Conservation (phyloP, 2,888 invertebrate genomes). For the Colostygia pectinataria region DNA sequence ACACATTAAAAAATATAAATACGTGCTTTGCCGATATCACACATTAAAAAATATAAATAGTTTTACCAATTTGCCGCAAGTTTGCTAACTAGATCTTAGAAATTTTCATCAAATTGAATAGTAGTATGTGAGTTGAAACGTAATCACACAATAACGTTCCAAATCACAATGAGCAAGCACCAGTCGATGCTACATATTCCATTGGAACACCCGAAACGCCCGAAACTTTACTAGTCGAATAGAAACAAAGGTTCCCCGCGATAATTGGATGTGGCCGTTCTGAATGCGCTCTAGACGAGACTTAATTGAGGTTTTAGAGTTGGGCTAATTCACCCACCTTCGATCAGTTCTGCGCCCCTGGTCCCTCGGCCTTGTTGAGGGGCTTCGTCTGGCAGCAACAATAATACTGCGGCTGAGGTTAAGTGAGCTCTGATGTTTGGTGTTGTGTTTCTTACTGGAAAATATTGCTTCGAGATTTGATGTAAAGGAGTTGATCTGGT, state of each 20-base stretch:
- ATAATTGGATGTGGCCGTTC: constrained; percentile 81
- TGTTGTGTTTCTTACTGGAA: constrained; percentile 51
- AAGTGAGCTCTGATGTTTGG: constrained; percentile 61
- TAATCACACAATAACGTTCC: constrained; percentile 45
- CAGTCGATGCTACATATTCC: constrained; percentile 49
- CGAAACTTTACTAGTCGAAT: constrained; percentile 47
- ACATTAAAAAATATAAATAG: constrained; percentile 3
- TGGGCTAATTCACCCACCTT: constrained; percentile 81
- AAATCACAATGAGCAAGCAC: constrained; percentile 42
- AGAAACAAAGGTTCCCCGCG: constrained; percentile 77
- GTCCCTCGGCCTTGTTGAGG: constrained; percentile 48
- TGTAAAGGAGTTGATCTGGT: not conserved
- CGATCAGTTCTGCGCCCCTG: constrained; percentile 63
- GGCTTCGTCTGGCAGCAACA: constrained; percentile 71
- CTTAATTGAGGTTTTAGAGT: constrained; percentile 83
- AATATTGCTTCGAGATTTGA: constrained; percentile 5
- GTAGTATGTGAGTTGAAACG: constrained; percentile 31
- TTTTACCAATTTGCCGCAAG: constrained; percentile 7
- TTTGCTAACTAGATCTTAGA: constrained; percentile 19
- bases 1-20: too few relatives aligned
- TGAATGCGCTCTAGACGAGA: constrained; percentile 80
- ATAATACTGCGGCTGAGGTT: constrained; percentile 65
- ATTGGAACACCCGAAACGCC: constrained; percentile 49
- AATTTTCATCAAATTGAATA: constrained; percentile 31
- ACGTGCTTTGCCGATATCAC: too few relatives aligned